Percentiles rank a stretch among this genome's conserved stretches.
phyloP scores from a whole-genome alignment of 2,888 invertebrate species.

The Halictus ligatus region DNA sequence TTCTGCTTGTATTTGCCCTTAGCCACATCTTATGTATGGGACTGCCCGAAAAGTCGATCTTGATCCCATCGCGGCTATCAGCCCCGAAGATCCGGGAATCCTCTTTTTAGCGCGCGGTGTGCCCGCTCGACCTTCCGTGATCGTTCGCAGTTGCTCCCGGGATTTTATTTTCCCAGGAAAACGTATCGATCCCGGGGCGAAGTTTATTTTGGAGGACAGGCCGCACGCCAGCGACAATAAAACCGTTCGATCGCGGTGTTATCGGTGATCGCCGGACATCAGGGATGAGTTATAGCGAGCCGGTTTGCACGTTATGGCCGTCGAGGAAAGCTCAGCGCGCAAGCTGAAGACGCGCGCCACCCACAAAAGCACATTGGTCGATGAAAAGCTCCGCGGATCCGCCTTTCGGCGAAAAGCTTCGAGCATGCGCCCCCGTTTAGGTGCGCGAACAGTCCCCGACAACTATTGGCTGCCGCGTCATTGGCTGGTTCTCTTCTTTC shows the following conservation, averaged over 20 bases:
- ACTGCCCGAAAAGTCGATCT: neutral
- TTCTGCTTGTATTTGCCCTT: neutral
- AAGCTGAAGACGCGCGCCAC: slow-evolving; percentile 62
- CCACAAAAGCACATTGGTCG: slow-evolving; percentile 73
- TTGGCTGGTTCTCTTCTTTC: slow-evolving; percentile 8
- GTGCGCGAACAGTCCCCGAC: neutral
- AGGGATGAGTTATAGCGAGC: slow-evolving; percentile 66
- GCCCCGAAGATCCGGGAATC: neutral
- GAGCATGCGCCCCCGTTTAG: slow-evolving; percentile 64
- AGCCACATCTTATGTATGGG: neutral
- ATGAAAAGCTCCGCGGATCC: slow-evolving; percentile 65
- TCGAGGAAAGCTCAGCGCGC: slow-evolving; percentile 63
- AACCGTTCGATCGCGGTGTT: slow-evolving; percentile 65
- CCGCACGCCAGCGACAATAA: slow-evolving; percentile 62
- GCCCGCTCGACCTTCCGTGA: slow-evolving; percentile 27
- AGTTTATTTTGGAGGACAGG: slow-evolving; percentile 59
- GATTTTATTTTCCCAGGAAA: slow-evolving; percentile 21
- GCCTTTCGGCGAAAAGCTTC: slow-evolving; percentile 70
- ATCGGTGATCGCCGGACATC: slow-evolving; percentile 63
- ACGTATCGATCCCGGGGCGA: slow-evolving; percentile 52
- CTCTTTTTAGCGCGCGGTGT: neutral
- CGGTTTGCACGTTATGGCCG: slow-evolving; percentile 58
- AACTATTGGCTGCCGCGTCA: slow-evolving; percentile 23
- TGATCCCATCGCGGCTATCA: neutral
- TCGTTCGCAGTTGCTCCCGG: slow-evolving; percentile 12